phyloP scores from a whole-genome alignment of 2,113 vertebrate genomes.

The Oreotrochilus melanogaster region DNA sequence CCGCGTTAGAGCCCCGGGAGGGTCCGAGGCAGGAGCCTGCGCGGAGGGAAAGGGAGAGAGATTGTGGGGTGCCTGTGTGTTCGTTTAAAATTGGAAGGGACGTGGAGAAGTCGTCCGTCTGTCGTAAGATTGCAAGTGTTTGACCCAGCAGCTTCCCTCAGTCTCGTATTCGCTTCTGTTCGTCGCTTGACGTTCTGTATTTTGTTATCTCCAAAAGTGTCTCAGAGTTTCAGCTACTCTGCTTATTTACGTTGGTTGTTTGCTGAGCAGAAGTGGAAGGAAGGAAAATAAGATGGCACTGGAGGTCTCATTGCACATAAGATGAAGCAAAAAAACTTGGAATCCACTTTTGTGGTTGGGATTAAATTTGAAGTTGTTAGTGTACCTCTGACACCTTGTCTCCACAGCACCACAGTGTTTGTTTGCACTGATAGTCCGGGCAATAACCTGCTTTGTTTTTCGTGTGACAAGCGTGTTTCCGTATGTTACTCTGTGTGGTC shows the following conservation, averaged over 20 bases:
- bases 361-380: not conserved
- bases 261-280: not conserved
- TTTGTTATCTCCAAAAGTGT: too few relatives aligned
- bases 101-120: fast-evolving
- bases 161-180: fast-evolving
- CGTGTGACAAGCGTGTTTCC: not conserved
- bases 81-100: not conserved
- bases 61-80: too few relatives aligned
- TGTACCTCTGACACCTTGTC: fast-evolving
- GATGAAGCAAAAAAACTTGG: not conserved
- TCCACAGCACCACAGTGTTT: fast-evolving
- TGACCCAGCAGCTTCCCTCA: fast-evolving
- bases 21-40: not conserved
- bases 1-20: too few relatives aligned
- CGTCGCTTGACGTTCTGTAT: fast-evolving
- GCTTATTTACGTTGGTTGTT: not conserved
- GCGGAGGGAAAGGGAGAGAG: not conserved
- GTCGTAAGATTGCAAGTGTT: fast-evolving
- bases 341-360: fast-evolving
- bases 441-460: not conserved
- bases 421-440: not conserved
- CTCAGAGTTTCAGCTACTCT: fast-evolving
- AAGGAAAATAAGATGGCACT: fast-evolving
- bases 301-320: fast-evolving
- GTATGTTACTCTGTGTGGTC: not conserved